These are phyloP conservation scores for Sphinx pinastri DNA, from an alignment of 2,888 invertebrate species.

Conservation along the genomic window DNA sequence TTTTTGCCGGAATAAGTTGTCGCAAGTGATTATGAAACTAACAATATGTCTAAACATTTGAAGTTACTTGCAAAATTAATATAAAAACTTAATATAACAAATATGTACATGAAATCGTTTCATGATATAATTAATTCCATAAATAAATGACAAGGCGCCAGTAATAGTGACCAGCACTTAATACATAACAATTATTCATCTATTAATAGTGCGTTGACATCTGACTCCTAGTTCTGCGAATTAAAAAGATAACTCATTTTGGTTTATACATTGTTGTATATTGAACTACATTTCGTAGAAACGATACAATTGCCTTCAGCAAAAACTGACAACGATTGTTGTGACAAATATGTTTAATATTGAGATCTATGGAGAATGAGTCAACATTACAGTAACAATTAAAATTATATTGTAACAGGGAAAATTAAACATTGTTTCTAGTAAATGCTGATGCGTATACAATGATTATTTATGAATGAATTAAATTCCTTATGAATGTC, in stretches of 20 bases:
- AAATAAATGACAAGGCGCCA: constrained; percentile 30
- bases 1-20: too few species aligned
- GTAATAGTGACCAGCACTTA: constrained; percentile 37
- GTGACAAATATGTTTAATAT: constrained; percentile 69
- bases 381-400: constrained; percentile 43
- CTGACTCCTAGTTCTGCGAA: constrained; percentile 49
- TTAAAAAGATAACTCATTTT: constrained; percentile 48
- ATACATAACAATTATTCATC: constrained; percentile 39
- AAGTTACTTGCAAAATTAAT: too few species aligned
- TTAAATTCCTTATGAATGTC: constrained; percentile 4
- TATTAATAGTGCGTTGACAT: constrained; percentile 45
- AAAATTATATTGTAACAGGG: not conserved
- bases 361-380: constrained; percentile 56
- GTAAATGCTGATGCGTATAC: not conserved
- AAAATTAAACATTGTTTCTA: not conserved
- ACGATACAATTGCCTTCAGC: constrained; percentile 63
- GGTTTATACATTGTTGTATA: constrained; percentile 46
- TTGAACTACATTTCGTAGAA: constrained; percentile 51
- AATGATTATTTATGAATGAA: constrained; percentile 3
- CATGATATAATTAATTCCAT: constrained; percentile 12
- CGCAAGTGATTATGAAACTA: too few species aligned
- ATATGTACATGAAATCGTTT: not conserved
- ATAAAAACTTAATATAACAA: not conserved
- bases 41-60: too few species aligned
- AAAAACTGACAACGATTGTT: constrained; percentile 74